These are phyloP conservation scores for Aselliscus stoliczkanus DNA, from an alignment of 2,797 vertebrate genomes.

Conservation along the genomic window DNA sequence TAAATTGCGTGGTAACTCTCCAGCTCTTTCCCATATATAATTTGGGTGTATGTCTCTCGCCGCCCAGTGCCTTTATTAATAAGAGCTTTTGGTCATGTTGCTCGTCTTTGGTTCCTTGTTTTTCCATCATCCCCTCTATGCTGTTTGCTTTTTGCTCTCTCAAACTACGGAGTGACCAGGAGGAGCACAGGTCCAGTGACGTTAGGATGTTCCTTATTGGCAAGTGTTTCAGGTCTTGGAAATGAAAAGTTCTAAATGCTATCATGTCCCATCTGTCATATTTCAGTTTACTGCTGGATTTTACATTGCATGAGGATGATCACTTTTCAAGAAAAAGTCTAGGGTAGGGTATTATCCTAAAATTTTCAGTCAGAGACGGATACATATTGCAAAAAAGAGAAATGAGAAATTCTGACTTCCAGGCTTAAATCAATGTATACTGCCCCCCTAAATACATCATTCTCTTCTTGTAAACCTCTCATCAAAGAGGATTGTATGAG, in stretches of 20 bases:
- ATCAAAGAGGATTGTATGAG: not conserved
- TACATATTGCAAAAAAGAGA: not conserved
- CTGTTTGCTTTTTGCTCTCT: not conserved
- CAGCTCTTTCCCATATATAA: slow-evolving; percentile 33
- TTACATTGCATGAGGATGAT: not conserved
- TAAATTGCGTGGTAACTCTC: slow-evolving; percentile 34
- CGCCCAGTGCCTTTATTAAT: not conserved
- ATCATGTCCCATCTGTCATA: not conserved
- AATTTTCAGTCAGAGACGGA: not conserved
- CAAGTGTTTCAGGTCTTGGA: slow-evolving; percentile 8
- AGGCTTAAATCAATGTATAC: not conserved
- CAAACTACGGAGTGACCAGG: not conserved
- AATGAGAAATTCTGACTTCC: not conserved
- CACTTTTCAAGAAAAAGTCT: not conserved
- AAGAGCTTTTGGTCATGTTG: slow-evolving; percentile 8
- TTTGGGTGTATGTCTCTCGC: not conserved
- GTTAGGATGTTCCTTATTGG: not conserved
- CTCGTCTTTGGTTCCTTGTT: not conserved
- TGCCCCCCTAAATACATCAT: not conserved
- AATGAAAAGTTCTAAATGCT: not conserved
- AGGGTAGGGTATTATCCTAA: not conserved
- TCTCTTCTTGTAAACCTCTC: not conserved
- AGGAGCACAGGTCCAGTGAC: not conserved
- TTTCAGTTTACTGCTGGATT: not conserved
- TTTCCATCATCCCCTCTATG: not conserved